Conservation (phyloP, 2,888 invertebrate genomes). For the Tinea pellionella region DNA sequence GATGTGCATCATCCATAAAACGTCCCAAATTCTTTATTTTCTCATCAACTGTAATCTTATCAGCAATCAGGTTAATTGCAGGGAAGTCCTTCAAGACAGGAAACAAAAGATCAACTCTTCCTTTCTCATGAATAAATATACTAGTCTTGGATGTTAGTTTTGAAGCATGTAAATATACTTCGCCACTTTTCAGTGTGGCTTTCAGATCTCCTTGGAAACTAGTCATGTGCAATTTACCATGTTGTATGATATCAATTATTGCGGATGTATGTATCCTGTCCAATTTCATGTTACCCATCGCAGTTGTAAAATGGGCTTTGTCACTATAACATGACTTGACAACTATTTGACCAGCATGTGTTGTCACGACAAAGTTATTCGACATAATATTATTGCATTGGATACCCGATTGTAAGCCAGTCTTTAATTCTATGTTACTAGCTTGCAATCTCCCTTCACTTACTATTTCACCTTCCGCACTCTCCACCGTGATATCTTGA, state of each 20-base stretch:
- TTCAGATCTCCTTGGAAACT: constrained; percentile 55
- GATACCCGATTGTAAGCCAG: constrained; percentile 46
- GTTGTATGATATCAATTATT: constrained; percentile 56
- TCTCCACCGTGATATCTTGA: constrained; percentile 50
- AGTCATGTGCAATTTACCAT: constrained; percentile 54
- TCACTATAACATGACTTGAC: constrained; percentile 62
- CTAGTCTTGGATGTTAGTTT: constrained; percentile 55
- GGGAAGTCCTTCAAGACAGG: constrained; percentile 53
- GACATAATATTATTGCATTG: constrained; percentile 59
- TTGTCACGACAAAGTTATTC: constrained; percentile 39
- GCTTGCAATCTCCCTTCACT: constrained; percentile 52
- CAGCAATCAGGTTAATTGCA: constrained; percentile 59
- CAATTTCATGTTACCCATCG: constrained; percentile 53
- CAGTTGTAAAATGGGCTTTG: constrained; percentile 56
- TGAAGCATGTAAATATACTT: constrained; percentile 56
- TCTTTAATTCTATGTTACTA: constrained; percentile 48
- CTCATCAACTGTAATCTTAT: constrained; percentile 57
- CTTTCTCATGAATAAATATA: constrained; percentile 64
- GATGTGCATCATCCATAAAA: constrained; percentile 60
- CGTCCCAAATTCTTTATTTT: constrained; percentile 54
- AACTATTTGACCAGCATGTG: constrained; percentile 51
- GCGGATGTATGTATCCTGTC: constrained; percentile 51
- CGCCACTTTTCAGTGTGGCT: constrained; percentile 59
- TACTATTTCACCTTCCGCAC: constrained; percentile 41
- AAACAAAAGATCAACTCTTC: constrained; percentile 55